phyloP scores from a whole-genome alignment of 2,113 vertebrate genomes.

The Poeciliopsis prolifica region DNA sequence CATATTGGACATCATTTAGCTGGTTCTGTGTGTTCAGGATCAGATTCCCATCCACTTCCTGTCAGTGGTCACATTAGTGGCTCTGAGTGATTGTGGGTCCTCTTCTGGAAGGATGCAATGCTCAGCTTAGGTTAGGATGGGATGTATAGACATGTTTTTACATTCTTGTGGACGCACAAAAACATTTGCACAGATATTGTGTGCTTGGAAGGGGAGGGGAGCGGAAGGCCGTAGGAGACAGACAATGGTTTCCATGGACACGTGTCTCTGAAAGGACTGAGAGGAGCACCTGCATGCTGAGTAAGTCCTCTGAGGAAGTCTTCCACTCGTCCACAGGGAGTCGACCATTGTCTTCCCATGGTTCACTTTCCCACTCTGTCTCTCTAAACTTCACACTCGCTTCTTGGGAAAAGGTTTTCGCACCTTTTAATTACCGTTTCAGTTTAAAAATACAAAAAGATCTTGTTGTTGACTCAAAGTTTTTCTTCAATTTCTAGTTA shows the following conservation, averaged over 20 bases:
- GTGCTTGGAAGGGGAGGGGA: conserved; percentile 6
- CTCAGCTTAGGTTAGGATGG: conserved; percentile 1
- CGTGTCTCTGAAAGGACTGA: conserved; percentile 49
- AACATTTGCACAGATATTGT: conserved; percentile 3
- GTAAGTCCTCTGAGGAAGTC: conserved; percentile 65
- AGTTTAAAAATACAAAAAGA: conserved; percentile 18
- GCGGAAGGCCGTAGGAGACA: conserved; percentile 53
- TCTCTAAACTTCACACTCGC: conserved; percentile 11
- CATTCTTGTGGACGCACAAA: not conserved
- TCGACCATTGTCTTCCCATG: conserved; percentile 58
- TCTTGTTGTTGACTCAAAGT: not conserved
- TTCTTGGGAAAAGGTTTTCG: conserved; percentile 1
- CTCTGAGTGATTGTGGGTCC: conserved; percentile 2
- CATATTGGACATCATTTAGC: not conserved
- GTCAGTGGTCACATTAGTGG: conserved; percentile 22
- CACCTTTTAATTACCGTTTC: not conserved
- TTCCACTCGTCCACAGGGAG: conserved; percentile 64
- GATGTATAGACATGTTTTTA: conserved; percentile 7
- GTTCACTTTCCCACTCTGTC: conserved; percentile 41
- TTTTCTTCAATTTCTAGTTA: conserved; percentile 1
- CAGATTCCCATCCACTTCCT: conserved; percentile 39
- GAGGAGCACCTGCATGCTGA: conserved; percentile 72
- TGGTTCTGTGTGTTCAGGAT: conserved; percentile 26
- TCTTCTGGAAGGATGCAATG: conserved; percentile 14
- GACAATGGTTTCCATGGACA: conserved; percentile 73